phyloP scores from a whole-genome alignment of 2,113 vertebrate genomes.

The Calyptommatus sinebrachiatus region DNA sequence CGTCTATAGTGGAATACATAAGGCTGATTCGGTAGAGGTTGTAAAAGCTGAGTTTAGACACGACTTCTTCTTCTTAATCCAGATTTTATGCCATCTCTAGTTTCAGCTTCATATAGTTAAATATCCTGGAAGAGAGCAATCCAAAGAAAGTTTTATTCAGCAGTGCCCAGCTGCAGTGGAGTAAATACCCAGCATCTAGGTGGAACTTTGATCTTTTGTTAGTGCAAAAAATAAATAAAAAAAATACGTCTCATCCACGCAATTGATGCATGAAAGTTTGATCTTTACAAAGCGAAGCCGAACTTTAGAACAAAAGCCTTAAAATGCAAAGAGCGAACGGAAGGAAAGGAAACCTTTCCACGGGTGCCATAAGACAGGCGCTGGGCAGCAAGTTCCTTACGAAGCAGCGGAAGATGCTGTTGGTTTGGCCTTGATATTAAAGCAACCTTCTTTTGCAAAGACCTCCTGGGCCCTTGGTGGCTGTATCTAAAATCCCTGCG shows the following conservation, averaged over 20 bases:
- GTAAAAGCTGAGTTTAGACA: no score
- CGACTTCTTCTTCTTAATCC: no score
- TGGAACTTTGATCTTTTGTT: not conserved
- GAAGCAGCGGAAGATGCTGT: accelerated
- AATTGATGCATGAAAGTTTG: not conserved
- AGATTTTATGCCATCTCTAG: no score
- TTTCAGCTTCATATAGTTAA: no score
- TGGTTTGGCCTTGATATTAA: not conserved
- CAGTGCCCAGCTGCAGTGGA: no score
- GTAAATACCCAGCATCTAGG: no score
- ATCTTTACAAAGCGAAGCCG: not conserved
- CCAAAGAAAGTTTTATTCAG: not conserved
- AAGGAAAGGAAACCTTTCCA: not conserved
- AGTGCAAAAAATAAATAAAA: not conserved
- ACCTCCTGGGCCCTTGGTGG: not conserved
- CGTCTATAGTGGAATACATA: no score
- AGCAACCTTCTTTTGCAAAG: not conserved
- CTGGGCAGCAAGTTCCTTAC: not conserved
- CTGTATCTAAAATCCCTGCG: slow-evolving; percentile 33
- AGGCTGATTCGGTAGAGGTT: no score
- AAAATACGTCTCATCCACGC: not conserved
- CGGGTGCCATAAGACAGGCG: no score
- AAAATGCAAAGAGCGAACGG: not conserved
- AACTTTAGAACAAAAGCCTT: not conserved
- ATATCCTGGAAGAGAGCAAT: no score